phyloP scores from a whole-genome alignment of 2,797 vertebrate species.

The Phrynocephalus guinanensis region DNA sequence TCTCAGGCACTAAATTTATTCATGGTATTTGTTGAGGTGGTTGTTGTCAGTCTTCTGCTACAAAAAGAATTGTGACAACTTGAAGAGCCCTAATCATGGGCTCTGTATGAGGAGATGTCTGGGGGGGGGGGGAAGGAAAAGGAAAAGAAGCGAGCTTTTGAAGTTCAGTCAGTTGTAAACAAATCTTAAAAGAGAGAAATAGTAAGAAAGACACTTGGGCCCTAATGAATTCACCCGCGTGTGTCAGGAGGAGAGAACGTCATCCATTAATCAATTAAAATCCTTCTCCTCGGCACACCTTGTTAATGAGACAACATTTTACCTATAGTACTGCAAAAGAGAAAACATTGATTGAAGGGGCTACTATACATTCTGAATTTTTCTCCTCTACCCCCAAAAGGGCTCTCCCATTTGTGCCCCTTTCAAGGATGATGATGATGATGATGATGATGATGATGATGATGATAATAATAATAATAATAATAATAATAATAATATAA shows the following conservation, averaged over 20 bases:
- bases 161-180: conserved; percentile 30
- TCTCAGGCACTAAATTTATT: conserved; percentile 8
- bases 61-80: conserved; percentile 2
- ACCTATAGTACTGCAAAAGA: conserved; percentile 3
- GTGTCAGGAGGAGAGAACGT: not conserved
- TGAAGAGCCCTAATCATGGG: not conserved
- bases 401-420: not conserved
- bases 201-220: not conserved
- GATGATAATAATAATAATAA: too few species aligned
- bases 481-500: too few species aligned
- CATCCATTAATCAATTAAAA: conserved; percentile 20
- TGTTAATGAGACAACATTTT: conserved; percentile 15
- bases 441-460: too few species aligned
- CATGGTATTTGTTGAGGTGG: not conserved
- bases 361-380: not conserved
- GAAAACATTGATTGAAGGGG: conserved; percentile 5
- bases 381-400: not conserved
- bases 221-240: conserved; percentile 8
- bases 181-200: conserved; percentile 2
- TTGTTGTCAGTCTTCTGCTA: not conserved
- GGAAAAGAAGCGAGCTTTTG: conserved; percentile 4
- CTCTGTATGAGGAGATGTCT: conserved; percentile 12
- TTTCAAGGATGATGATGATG: conserved; percentile 19
- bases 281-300: not conserved
- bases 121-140: too few species aligned